Base-by-base conservation (phyloP, 2,113 vertebrate genomes). In the Edolisoma coerulescens region DNA sequence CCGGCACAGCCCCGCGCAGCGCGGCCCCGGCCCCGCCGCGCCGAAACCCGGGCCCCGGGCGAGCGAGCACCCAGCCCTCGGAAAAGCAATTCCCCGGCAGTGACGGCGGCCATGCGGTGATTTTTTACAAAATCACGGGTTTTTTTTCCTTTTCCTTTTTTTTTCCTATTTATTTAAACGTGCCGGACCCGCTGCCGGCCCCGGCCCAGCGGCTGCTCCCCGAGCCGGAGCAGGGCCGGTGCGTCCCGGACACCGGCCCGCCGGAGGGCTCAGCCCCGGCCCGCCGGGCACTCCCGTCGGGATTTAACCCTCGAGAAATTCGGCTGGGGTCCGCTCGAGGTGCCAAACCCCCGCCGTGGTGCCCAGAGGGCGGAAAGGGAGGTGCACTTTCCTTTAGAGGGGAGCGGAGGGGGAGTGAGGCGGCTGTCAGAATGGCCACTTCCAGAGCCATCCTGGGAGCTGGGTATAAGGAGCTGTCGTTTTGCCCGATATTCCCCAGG, bases 81-180 rank as follows among this genome's bases (percentile, higher is more conserved):
- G 75, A 47, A 68, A 47, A 60, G 23, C 39, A 9, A 27, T 52
- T 61, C 57, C 44, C 17, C 10, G 6, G 61, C 45, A 26, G 49
- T 0, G 53, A 44, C 33, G 1, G 59, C 13, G 11, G 39, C 54
- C 64, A 9, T 0, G 45, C 1, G 2, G 16, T 3, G 27, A 21
- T 16, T 42, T 57, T 59, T n/a, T 15, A 39, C 20, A 59, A 68
- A 85, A 63, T 28, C 6, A 7, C 1, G 7, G 3, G 4, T 9
- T 3, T 24, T 23, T 23, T 47, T 21, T 28, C 1, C 3, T 21
- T 37, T 17, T 35, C 33, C 49, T 13, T 7, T 9, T 44, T 14
- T 26, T 7, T 4, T 1, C 7, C 6, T 33, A 20, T 61, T 53
- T 75, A 6, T 90, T 37, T 41, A n/a, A 23, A 7, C 10, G 5